Conservation (phyloP, 2,797 vertebrate genomes). For the Apogon talboti region DNA sequence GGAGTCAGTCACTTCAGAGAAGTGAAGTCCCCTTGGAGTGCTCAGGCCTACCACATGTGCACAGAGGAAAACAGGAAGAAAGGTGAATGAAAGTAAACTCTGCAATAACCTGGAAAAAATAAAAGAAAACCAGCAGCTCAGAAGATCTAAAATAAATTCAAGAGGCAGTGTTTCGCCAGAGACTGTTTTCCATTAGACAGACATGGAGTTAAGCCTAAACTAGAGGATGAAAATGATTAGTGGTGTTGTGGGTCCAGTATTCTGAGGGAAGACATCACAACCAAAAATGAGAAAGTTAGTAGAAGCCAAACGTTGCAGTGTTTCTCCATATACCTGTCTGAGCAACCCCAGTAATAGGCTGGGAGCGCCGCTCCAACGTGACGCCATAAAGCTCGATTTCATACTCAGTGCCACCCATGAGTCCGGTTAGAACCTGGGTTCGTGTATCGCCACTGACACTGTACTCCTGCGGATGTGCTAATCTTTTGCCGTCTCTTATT, state of each 20-base stretch:
- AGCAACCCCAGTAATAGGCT: conserved; percentile 87
- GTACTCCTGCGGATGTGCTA: conserved; percentile 87
- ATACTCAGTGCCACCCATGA: conserved; percentile 92
- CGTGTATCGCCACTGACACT: conserved; percentile 85
- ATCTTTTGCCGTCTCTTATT: conserved; percentile 91
- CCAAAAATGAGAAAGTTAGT: conserved; percentile 21
- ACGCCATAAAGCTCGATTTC: conserved; percentile 94
- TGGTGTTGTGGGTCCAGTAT: conserved; percentile 17
- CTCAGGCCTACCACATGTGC: conserved; percentile 83
- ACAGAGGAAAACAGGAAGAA: conserved; percentile 38
- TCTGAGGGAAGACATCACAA: conserved; percentile 16
- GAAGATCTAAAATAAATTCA: conserved; percentile 7
- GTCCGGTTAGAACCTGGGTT: conserved; percentile 88
- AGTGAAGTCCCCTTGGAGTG: conserved; percentile 87
- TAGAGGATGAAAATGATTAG: conserved; percentile 41
- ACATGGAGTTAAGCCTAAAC: conserved; percentile 40
- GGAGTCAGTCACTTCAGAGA: conserved; percentile 90
- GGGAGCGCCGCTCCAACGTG: conserved; percentile 89
- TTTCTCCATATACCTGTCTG: conserved; percentile 90
- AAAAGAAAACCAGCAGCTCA: not conserved
- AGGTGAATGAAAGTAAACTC: conserved; percentile 3
- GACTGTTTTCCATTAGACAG: conserved; percentile 22
- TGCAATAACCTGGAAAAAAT: not conserved
- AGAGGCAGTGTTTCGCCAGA: conserved; percentile 14
- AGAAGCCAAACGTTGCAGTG: conserved; percentile 12